Conservation (phyloP, 2,888 invertebrate genomes). For the Odontomyia ornata region DNA sequence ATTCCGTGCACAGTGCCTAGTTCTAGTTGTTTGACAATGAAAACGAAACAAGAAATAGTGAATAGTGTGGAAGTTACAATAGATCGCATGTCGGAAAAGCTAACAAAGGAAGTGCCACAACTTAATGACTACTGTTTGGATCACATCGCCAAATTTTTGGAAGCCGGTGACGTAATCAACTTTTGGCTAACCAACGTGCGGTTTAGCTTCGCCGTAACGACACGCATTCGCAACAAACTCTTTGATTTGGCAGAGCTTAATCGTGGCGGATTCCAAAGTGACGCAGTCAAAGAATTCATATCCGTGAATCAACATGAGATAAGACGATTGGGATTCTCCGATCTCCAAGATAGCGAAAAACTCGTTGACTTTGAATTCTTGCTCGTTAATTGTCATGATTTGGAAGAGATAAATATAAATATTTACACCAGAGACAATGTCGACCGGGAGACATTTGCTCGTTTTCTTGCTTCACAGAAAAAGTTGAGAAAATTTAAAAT, state of each 20-base stretch:
- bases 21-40: too few relatives aligned
- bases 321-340: neutral
- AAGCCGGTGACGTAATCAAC: neutral
- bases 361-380: neutral
- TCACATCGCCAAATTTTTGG: neutral
- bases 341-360: neutral
- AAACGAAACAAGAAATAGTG: too few relatives aligned
- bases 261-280: neutral
- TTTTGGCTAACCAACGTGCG: neutral
- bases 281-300: neutral
- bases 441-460: neutral
- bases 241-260: neutral
- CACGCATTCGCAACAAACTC: neutral
- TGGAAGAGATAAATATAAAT: neutral
- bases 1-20: too few relatives aligned
- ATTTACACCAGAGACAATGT: neutral
- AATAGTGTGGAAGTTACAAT: too few relatives aligned
- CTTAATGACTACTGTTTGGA: neutral
- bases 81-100: too few relatives aligned
- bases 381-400: neutral
- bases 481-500: neutral
- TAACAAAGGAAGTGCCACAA: neutral
- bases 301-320: neutral
- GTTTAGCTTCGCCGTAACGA: neutral
- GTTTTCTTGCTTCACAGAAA: neutral